Evolutionary conservation across 2,113 vertebrate genomes (phyloP), one percentile per base, ranked within the genome.

Genomic region (Piliocolobus tephrosceles): DNA sequence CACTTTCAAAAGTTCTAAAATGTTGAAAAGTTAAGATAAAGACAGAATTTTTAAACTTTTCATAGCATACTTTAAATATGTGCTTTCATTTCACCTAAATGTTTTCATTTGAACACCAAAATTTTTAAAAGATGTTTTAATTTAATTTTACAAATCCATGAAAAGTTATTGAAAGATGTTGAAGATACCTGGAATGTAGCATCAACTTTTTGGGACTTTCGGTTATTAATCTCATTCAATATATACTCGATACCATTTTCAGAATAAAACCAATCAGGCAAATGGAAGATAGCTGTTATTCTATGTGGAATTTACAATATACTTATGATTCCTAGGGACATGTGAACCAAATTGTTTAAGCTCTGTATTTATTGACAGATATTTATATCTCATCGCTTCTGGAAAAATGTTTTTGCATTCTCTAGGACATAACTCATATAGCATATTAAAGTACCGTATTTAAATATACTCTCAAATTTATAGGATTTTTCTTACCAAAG

Each of bases 401-500:
- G 17, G 13, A 1, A 73, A 94, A 85, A 73, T 78, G 1, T 14
- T 78, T 96, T 81, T 43, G 8, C 35, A 1, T 83, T 92, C 16
- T 61, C 84, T 88, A 40, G 47, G 16, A 85, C 22, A 43, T 43
- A 89, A 61, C 25, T 88, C 30, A 40, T 4, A 43, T 11, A n/a
- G 25, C 3, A 35, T 76, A 82, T 82, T 78, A 47, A 14, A 61
- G 61, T 2, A 73, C 10, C 0, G 2, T 80, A 55, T 68, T 52
- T 86, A 22, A 88, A n/a, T 90, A 68, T 79, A 89, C 50, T 25
- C 17, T 93, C 40, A 61, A 47, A 64, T 73, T 57, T 82, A 78
- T 88, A 68, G 9, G 57, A 57, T 86, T 96, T 90, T 95, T 95
- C n/a, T 89, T 92, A 58, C 1, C 12, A 90, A 79, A 18, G 35